phyloP scores from a whole-genome alignment of 2,113 vertebrate genomes.

The Setophaga kirtlandii region DNA sequence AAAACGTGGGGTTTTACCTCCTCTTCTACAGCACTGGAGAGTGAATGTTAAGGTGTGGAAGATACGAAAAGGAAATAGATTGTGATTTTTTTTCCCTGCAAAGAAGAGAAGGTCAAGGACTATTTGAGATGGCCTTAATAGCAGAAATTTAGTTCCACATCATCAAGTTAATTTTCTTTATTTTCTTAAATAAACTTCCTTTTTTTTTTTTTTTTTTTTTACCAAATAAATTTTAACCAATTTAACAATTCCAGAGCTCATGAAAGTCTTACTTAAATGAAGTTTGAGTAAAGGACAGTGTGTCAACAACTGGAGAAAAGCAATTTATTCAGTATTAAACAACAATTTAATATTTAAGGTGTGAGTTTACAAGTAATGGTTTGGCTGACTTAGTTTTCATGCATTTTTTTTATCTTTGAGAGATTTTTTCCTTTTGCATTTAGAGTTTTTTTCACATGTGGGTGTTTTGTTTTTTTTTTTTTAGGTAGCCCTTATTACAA shows the following conservation, averaged over 20 bases:
- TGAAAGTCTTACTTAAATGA: not conserved
- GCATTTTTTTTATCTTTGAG: not conserved
- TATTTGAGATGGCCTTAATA: not conserved
- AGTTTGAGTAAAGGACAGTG: not conserved
- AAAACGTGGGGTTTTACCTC: not conserved
- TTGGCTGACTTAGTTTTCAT: not conserved
- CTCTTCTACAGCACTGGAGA: not conserved
- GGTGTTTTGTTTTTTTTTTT: not conserved
- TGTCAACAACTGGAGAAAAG: not conserved
- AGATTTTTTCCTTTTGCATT: not conserved
- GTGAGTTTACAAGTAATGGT: not conserved
- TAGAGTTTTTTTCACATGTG: not conserved
- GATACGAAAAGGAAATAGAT: not conserved
- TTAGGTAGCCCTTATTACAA: not conserved
- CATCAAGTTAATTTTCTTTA: not conserved
- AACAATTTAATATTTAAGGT: not conserved
- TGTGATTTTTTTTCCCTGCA: not conserved
- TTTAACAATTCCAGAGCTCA: not conserved
- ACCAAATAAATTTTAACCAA: not conserved
- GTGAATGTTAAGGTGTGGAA: rapidly evolving
- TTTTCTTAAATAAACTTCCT: not conserved
- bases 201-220: not conserved
- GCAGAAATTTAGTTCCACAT: not conserved
- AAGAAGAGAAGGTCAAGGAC: not conserved
- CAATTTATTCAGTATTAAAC: not conserved